Percentiles rank a stretch among this genome's conserved stretches.
phyloP scores from a whole-genome alignment of 23 tunicate genomes.

The Styela plicata region DNA sequence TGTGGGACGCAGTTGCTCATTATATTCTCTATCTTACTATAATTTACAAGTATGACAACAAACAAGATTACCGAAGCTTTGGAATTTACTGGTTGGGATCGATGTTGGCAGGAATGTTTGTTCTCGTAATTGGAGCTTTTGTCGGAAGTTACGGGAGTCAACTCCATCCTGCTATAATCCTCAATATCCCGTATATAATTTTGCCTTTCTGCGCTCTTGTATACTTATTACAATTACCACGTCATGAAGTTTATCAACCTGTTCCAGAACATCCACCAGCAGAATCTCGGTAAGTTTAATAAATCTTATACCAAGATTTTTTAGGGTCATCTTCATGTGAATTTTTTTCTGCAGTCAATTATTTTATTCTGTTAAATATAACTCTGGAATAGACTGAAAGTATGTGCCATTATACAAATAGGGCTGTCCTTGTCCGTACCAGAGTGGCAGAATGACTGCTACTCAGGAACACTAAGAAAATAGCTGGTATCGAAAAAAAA shows the following conservation, averaged over 20 bases:
- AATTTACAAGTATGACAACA: slow-evolving; percentile 61
- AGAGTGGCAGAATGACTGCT: no score
- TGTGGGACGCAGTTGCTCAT: slow-evolving; percentile 49
- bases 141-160: slow-evolving; percentile 40
- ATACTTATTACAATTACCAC: slow-evolving; percentile 14
- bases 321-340: no score
- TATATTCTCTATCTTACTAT: slow-evolving; percentile 41
- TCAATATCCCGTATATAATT: slow-evolving; percentile 40
- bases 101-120: slow-evolving; percentile 33
- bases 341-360: no score
- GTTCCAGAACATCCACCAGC: not conserved
- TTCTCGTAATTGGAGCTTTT: slow-evolving; percentile 48
- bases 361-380: no score
- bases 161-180: slow-evolving; percentile 36
- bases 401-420: no score
- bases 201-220: slow-evolving; percentile 47
- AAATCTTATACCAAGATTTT: no score
- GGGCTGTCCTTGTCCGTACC: no score
- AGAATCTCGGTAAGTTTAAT: not conserved
- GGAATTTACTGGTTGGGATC: slow-evolving; percentile 46
- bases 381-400: no score
- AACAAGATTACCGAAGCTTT: slow-evolving; percentile 41
- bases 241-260: not conserved
- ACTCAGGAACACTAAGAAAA: no score
- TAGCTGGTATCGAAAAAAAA: no score